Evolutionary conservation across 2,113 vertebrate genomes (phyloP).

Genomic region (Casuarius casuarius): DNA sequence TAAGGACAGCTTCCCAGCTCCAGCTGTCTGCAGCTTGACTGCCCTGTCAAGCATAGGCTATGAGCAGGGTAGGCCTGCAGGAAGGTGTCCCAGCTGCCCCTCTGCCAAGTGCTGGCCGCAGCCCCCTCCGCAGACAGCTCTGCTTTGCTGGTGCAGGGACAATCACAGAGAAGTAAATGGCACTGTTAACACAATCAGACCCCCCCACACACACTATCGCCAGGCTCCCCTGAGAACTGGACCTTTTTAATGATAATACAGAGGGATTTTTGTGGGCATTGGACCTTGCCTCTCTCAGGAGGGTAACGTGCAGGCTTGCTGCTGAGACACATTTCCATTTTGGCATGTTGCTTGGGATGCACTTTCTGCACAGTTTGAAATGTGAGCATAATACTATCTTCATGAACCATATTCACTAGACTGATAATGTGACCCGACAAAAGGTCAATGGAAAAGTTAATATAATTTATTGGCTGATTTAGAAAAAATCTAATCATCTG

Average conservation of each 20-base stretch:
- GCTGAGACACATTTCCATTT: conserved; percentile 46
- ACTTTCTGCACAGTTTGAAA: conserved; percentile 51
- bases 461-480: conserved; percentile 64
- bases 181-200: neutral
- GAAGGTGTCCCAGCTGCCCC: neutral
- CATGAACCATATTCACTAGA: conserved; percentile 49
- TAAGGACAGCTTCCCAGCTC: neutral
- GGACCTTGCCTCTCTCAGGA: neutral
- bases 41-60: neutral
- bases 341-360: conserved; percentile 52
- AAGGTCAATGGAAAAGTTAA: conserved; percentile 69
- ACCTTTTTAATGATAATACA: neutral
- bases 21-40: neutral
- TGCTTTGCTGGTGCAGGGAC: neutral
- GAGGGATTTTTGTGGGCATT: neutral
- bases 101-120: neutral
- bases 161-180: neutral
- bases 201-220: neutral
- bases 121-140: neutral
- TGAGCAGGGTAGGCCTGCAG: neutral
- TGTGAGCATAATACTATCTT: conserved; percentile 50
- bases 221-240: neutral
- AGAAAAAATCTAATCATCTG: conserved; percentile 59
- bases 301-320: neutral
- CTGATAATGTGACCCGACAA: conserved; percentile 39